These are phyloP conservation scores for Ispidina lecontei DNA, from an alignment of 2,797 vertebrate genomes.

Conservation along the genomic window DNA sequence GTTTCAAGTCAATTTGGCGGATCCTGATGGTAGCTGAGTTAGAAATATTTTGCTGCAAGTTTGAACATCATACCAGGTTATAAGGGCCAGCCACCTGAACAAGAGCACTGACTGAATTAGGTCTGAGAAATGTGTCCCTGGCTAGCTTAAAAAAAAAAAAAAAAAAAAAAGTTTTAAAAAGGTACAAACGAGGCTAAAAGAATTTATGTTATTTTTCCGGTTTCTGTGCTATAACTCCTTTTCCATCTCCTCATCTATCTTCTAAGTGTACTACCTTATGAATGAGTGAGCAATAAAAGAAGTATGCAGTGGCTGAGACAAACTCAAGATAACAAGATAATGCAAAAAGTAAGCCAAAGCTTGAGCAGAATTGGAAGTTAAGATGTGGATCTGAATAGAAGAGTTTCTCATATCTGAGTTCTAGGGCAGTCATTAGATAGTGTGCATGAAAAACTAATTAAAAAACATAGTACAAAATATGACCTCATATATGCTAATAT, in stretches of 20 bases:
- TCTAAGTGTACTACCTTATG: conserved; percentile 36
- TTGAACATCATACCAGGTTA: neutral
- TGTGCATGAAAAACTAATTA: neutral
- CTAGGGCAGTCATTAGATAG: neutral
- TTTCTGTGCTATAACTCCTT: conserved; percentile 56
- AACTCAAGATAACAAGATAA: conserved; percentile 60
- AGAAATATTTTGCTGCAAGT: conserved; percentile 36
- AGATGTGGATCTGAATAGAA: neutral
- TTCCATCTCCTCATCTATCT: conserved; percentile 55
- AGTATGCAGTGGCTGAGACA: conserved; percentile 51
- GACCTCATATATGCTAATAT: neutral
- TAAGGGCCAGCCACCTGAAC: neutral
- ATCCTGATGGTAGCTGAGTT: neutral
- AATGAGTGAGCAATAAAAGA: conserved; percentile 69
- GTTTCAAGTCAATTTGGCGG: neutral
- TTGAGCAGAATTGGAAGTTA: neutral
- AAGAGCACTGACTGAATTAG: neutral
- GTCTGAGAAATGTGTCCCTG: conserved; percentile 22
- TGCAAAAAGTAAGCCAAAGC: neutral
- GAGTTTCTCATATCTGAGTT: neutral
- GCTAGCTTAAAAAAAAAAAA: neutral
- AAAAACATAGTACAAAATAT: neutral
- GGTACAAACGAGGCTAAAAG: conserved; percentile 50
- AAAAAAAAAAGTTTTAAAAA: conserved; percentile 6
- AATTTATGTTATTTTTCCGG: conserved; percentile 64